These are phyloP conservation scores for Drosophila melanogaster DNA, from an alignment of 1,140 invertebrate species.

Conservation along the genomic window Release_6_plus_ISO1_MT NT_037436.4:5833501-5834000, in stretches of 20 bases:
- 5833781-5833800: conserved; percentile 73
- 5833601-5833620: not conserved
- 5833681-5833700: conserved; percentile 19
- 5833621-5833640: not conserved
- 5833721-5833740: conserved; percentile 51
- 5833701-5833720: conserved; percentile 38
- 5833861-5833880: conserved; percentile 10
- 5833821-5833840: conserved; percentile 63
- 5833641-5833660: not conserved
- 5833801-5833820: conserved; percentile 57
- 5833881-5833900: conserved; percentile 69
- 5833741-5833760: conserved; percentile 84
- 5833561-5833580: not conserved
- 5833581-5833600: not conserved
- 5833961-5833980: not conserved
- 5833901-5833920: conserved; percentile 76
- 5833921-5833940: conserved; percentile 21
- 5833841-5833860: conserved; percentile 57
- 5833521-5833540: no score
- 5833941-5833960: conserved; percentile 20
- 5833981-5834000: not conserved
- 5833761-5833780: conserved; percentile 84
- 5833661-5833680: conserved; percentile 28
- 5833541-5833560: no score
- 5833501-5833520: no score